These are phyloP conservation scores for Pollenia griseotomentosa DNA, from an alignment of 2,888 invertebrate species.

Conservation along the genomic window DNA sequence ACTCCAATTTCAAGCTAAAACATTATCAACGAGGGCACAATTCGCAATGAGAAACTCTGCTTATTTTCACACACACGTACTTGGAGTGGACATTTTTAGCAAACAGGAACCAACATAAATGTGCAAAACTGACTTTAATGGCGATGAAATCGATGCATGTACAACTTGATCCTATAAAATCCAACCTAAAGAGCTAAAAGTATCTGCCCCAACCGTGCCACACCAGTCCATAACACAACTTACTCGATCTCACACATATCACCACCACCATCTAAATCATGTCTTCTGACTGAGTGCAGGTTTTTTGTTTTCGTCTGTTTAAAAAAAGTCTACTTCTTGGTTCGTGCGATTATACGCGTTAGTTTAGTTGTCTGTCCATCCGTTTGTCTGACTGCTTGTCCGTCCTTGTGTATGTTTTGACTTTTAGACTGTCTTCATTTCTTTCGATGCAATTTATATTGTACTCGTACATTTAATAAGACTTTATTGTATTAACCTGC, in stretches of 20 bases:
- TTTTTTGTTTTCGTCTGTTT: constrained; percentile 28
- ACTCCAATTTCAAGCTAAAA: constrained; percentile 79
- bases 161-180: constrained; percentile 52
- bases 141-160: constrained; percentile 80
- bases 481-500: constrained; percentile 70
- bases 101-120: constrained; percentile 77
- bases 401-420: constrained; percentile 45
- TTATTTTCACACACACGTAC: constrained; percentile 2
- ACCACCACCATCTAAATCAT: constrained; percentile 62
- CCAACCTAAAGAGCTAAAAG: constrained; percentile 43
- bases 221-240: constrained; percentile 28
- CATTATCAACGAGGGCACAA: constrained; percentile 21
- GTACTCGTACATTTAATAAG: constrained; percentile 60
- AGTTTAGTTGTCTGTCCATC: constrained; percentile 2
- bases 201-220: constrained; percentile 40
- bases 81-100: constrained; percentile 80
- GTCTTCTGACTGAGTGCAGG: constrained; percentile 36
- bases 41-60: constrained; percentile 13
- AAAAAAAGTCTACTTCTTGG: constrained; percentile 51
- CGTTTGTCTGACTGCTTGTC: constrained; percentile 29
- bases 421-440: constrained; percentile 53
- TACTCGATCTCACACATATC: constrained; percentile 9
- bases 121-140: constrained; percentile 79
- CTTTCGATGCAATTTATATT: constrained; percentile 48
- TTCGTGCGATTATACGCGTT: constrained; percentile 54